These are phyloP conservation scores for Ahaetulla prasina DNA, from an alignment of 2,113 vertebrate species.

Conservation along the genomic window DNA sequence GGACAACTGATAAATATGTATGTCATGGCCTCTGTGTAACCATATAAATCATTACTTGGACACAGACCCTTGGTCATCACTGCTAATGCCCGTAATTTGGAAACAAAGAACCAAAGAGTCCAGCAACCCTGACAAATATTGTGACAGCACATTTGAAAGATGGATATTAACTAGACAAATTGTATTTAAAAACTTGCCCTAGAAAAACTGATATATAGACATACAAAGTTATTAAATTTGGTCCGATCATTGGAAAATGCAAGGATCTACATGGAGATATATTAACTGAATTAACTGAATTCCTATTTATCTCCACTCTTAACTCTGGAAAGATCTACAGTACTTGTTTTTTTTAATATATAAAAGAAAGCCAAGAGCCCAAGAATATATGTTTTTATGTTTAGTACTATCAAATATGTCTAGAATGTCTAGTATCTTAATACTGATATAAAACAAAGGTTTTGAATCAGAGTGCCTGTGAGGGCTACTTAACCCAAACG, in stretches of 20 bases:
- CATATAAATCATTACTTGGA: neutral
- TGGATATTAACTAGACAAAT: neutral
- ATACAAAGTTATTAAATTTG: neutral
- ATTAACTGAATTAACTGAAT: no score
- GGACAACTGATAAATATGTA: neutral
- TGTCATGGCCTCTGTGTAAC: neutral
- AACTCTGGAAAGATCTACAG: neutral
- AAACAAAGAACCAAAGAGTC: neutral
- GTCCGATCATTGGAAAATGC: neutral
- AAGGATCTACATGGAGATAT: neutral
- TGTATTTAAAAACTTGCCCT: neutral
- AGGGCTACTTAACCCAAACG: neutral
- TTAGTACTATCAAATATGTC: neutral
- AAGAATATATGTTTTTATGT: neutral
- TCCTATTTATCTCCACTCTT: neutral
- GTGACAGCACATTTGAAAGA: neutral
- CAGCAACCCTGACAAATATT: neutral
- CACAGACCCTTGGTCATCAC: neutral
- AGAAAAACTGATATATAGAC: neutral
- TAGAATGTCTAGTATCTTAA: neutral
- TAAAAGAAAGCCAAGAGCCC: neutral
- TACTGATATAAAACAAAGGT: neutral
- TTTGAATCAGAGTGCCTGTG: neutral
- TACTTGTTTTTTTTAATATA: neutral
- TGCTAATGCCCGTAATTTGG: neutral